These are phyloP conservation scores for Ormyrus pomaceus DNA, from an alignment of 2,888 invertebrate species.

Conservation along the genomic window DNA sequence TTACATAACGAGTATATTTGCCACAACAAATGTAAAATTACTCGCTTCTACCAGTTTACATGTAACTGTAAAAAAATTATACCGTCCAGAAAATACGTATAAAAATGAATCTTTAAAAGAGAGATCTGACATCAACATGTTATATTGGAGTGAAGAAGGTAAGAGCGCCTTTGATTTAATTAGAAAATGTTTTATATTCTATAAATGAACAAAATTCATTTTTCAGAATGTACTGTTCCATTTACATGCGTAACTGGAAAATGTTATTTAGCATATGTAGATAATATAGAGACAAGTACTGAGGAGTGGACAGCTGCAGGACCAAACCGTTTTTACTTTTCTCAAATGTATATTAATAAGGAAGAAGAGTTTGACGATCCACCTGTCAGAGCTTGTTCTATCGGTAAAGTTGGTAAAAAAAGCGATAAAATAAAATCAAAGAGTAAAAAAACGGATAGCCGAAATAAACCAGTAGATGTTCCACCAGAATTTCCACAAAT, in stretches of 20 bases:
- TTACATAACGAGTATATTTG: conserved; percentile 81
- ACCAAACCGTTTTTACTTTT: conserved; percentile 85
- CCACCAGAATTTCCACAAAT: conserved; percentile 71
- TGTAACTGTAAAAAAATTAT: conserved; percentile 83
- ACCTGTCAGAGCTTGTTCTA: conserved; percentile 78
- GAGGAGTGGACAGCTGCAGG: conserved; percentile 81
- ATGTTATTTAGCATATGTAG: conserved; percentile 82
- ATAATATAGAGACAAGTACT: conserved; percentile 78
- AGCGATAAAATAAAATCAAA: conserved; percentile 82
- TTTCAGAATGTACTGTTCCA: conserved; percentile 77
- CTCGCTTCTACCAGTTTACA: conserved; percentile 80
- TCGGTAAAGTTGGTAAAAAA: conserved; percentile 81
- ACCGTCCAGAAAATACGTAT: conserved; percentile 86
- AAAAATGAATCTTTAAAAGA: conserved; percentile 78
- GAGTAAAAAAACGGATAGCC: conserved; percentile 70
- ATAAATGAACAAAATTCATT: conserved; percentile 21
- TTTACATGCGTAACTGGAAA: conserved; percentile 82
- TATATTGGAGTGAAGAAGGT: conserved; percentile 89
- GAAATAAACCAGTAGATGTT: conserved; percentile 64
- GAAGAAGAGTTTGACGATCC: conserved; percentile 80
- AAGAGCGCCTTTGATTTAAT: conserved; percentile 58
- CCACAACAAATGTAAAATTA: conserved; percentile 77
- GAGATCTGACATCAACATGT: conserved; percentile 83
- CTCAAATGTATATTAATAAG: conserved; percentile 80
- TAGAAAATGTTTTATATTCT: background rate